phyloP scores from a whole-genome alignment of 23 tunicate species.

The Oikopleura vanhoeffeni region DNA sequence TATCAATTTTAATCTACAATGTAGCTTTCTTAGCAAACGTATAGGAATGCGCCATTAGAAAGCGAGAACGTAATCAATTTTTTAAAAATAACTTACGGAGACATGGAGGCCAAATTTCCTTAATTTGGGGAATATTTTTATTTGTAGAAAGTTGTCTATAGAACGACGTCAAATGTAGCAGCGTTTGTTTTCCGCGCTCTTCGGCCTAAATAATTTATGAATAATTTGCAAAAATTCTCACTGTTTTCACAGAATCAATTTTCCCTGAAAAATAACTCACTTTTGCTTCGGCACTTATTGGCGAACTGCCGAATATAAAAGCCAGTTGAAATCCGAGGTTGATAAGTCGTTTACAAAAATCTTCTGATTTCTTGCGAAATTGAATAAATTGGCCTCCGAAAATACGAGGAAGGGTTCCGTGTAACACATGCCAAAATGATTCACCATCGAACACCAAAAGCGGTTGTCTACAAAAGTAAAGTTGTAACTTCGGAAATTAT shows the following conservation, averaged over 20 bases:
- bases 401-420: not conserved
- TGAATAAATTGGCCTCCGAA: slow-evolving; percentile 11
- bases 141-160: not conserved
- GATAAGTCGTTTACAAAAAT: not conserved
- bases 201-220: slow-evolving; percentile 15
- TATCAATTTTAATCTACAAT: too few relatives aligned
- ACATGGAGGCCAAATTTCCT: slow-evolving; percentile 14
- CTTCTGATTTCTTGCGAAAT: slow-evolving; percentile 6
- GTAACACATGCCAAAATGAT: slow-evolving; percentile 7
- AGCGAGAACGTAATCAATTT: too few relatives aligned
- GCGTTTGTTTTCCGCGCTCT: slow-evolving; percentile 15
- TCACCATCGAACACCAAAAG: slow-evolving; percentile 13
- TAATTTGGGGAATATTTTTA: not conserved
- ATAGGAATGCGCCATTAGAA: too few relatives aligned
- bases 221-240: too few relatives aligned
- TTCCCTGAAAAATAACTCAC: too few relatives aligned
- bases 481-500: not conserved
- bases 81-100: not conserved
- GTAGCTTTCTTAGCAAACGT: too few relatives aligned
- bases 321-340: not conserved
- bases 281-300: not conserved
- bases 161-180: slow-evolving; percentile 5
- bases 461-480: not conserved
- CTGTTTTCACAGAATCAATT: too few relatives aligned
- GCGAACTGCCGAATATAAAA: not conserved